phyloP scores from a whole-genome alignment of 2,113 vertebrate species.

The Macquaria ambigua region DNA sequence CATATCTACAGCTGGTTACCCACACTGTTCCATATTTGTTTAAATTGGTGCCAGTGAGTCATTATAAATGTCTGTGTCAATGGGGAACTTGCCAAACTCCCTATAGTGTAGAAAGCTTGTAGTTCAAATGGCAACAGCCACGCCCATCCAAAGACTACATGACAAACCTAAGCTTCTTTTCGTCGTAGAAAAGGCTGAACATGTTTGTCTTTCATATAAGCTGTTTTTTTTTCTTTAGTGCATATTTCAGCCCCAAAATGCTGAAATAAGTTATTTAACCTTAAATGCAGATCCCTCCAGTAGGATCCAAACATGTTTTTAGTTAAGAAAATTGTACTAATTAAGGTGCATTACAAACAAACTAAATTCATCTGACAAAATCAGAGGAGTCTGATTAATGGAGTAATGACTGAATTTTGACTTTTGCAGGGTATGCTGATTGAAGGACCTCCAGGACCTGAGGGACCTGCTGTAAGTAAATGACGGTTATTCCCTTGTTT shows the following conservation, averaged over 20 bases:
- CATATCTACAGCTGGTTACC: neutral
- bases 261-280: neutral
- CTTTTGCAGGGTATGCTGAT: constrained; percentile 90
- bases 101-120: neutral
- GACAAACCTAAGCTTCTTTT: neutral
- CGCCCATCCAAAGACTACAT: neutral
- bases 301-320: neutral
- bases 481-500: neutral
- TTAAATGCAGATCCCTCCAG: neutral
- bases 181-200: neutral
- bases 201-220: neutral
- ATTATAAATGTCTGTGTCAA: neutral
- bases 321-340: neutral
- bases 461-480: constrained; percentile 90
- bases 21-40: neutral
- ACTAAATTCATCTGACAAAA: neutral
- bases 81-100: neutral
- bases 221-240: neutral
- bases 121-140: neutral
- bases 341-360: neutral
- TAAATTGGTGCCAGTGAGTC: neutral
- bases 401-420: constrained; percentile 1
- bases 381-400: neutral
- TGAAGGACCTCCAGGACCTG: constrained; percentile 91
- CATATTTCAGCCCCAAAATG: neutral